phyloP scores from a whole-genome alignment of 2,797 vertebrate species.

The Catharus ustulatus region DNA sequence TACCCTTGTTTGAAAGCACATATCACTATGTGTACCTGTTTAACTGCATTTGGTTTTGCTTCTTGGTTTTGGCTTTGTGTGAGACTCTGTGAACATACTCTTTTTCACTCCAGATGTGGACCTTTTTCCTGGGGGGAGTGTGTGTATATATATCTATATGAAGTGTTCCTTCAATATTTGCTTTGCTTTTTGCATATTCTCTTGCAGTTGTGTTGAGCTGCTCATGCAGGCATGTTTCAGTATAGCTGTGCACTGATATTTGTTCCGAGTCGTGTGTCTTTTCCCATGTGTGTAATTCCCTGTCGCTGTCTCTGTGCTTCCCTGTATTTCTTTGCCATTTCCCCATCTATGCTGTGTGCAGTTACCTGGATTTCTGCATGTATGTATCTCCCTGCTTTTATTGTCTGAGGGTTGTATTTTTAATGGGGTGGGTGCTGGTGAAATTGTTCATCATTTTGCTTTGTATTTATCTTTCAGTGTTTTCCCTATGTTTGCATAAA shows the following conservation, averaged over 20 bases:
- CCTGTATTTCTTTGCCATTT: constrained; percentile 5
- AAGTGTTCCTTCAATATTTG: not conserved
- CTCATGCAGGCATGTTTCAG: not conserved
- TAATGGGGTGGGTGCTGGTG: constrained; percentile 4
- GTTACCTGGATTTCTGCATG: constrained; percentile 51
- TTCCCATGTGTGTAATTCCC: constrained; percentile 52
- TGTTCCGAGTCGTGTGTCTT: constrained; percentile 21
- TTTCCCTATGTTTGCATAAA: constrained; percentile 84
- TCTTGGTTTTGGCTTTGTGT: not conserved
- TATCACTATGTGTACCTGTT: constrained; percentile 16
- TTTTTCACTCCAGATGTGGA: not conserved
- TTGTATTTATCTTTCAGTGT: constrained; percentile 71
- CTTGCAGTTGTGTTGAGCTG: not conserved
- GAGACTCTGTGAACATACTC: not conserved
- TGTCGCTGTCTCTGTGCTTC: not conserved
- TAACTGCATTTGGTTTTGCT: not conserved
- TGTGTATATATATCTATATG: not conserved
- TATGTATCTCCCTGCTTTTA: constrained; percentile 9
- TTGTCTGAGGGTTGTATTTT: not conserved
- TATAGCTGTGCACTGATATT: not conserved
- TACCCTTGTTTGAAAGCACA: not conserved
- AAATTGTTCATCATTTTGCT: constrained; percentile 72
- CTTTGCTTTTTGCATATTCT: not conserved
- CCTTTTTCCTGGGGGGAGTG: not conserved
- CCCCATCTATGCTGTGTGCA: not conserved